Evolutionary conservation across 1,140 invertebrate species (phyloP).

Genomic region (Drosophila obscura): DNA sequence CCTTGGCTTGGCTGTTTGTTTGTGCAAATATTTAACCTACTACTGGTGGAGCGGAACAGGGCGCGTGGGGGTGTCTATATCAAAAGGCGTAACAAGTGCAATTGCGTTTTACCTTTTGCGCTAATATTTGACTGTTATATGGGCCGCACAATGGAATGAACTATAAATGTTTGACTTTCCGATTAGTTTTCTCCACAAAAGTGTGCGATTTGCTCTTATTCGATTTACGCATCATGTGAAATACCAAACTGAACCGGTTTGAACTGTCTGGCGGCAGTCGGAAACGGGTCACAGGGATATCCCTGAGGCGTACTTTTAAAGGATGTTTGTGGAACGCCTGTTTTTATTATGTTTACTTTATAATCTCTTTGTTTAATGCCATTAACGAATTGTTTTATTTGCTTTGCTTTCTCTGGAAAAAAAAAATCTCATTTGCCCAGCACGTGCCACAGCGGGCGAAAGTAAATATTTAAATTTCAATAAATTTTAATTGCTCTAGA

Average conservation of each 20-base stretch:
- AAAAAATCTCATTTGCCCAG: neutral
- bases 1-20: conserved; percentile 40
- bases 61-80: conserved; percentile 3
- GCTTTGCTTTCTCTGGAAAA: conserved; percentile 10
- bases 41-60: neutral
- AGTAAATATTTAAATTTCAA: conserved; percentile 18
- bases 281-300: conserved; percentile 18
- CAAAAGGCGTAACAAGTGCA: conserved; percentile 55
- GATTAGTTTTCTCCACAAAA: conserved; percentile 34
- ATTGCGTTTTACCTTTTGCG: conserved; percentile 66
- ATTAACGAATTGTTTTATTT: neutral
- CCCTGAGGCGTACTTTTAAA: no score
- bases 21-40: conserved; percentile 52
- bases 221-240: conserved; percentile 39
- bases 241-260: conserved; percentile 19
- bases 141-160: neutral
- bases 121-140: conserved; percentile 42
- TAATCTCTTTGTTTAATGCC: neutral
- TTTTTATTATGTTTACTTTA: no score
- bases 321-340: no score
- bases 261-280: neutral
- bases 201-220: conserved; percentile 17
- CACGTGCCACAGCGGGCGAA: conserved; percentile 19
- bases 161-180: conserved; percentile 37
- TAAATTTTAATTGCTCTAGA: conserved; percentile 12